Conservation (phyloP, 2,888 invertebrate genomes). For the Daptonema setosum region DNA sequence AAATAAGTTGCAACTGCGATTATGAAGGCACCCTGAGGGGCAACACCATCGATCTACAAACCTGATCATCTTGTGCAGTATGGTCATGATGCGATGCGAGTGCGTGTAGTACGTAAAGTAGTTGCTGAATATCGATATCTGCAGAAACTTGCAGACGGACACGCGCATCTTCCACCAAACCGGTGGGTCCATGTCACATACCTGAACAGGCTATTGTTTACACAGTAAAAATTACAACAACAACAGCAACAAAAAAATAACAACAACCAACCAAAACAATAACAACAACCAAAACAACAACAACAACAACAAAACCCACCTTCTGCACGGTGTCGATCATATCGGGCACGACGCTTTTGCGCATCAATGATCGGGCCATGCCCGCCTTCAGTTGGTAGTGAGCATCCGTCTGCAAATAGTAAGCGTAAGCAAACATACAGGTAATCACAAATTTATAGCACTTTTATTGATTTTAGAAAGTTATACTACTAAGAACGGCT, state of each 20-base stretch:
- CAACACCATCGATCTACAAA: not conserved
- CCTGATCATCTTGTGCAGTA: not conserved
- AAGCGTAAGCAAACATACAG: no score
- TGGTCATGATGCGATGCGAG: not conserved
- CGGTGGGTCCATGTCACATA: not conserved
- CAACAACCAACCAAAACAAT: not conserved
- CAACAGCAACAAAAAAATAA: not conserved
- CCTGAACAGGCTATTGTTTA: not conserved
- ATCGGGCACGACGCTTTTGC: conserved; percentile 6
- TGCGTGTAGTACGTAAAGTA: conserved; percentile 25
- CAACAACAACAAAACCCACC: not conserved
- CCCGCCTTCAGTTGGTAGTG: conserved; percentile 12
- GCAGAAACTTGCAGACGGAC: conserved; percentile 33
- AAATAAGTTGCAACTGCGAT: no score
- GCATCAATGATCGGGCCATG: conserved; percentile 10
- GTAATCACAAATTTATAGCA: no score
- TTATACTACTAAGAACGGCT: no score
- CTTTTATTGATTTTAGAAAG: no score
- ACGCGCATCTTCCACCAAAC: conserved; percentile 35
- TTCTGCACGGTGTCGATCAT: conserved; percentile 9
- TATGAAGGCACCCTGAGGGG: no score
- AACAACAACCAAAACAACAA: no score
- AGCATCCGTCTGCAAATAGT: no score
- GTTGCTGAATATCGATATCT: conserved; percentile 37
- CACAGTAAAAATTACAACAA: no score